Evolutionary conservation across 2,888 invertebrate species (phyloP).

Genomic region (Diplolepis rosae): DNA sequence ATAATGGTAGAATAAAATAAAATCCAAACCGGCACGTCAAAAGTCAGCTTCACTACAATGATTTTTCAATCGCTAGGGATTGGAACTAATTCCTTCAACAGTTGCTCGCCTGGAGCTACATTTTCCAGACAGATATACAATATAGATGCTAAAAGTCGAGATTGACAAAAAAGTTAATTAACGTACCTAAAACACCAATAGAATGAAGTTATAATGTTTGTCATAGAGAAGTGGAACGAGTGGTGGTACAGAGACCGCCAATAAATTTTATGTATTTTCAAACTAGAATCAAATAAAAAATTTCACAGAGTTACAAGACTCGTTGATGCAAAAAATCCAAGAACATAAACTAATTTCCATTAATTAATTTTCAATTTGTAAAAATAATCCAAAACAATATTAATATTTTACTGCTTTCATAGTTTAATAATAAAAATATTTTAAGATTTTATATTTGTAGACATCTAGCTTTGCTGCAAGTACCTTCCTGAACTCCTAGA

Average conservation of each 20-base stretch:
- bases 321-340: too few relatives aligned
- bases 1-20: conserved; percentile 52
- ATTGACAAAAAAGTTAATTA: background rate
- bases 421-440: too few relatives aligned
- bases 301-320: background rate
- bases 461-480: too few relatives aligned
- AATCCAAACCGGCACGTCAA: conserved; percentile 45
- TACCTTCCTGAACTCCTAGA: too few relatives aligned
- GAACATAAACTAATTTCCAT: too few relatives aligned
- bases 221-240: background rate
- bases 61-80: conserved; percentile 51
- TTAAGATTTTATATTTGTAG: too few relatives aligned
- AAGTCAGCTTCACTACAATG: conserved; percentile 49
- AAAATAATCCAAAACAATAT: too few relatives aligned
- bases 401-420: too few relatives aligned
- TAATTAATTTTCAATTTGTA: too few relatives aligned
- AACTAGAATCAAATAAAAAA: background rate
- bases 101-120: conserved; percentile 44
- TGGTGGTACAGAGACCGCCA: background rate
- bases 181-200: background rate
- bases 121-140: background rate
- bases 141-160: background rate
- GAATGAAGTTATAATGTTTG: background rate
- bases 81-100: conserved; percentile 53
- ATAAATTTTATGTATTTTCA: background rate